Percentiles rank a stretch among this genome's conserved stretches.
These are phyloP conservation scores for Leucophenga montana DNA, from an alignment of 2,888 invertebrate species.

Conservation along the genomic window DNA sequence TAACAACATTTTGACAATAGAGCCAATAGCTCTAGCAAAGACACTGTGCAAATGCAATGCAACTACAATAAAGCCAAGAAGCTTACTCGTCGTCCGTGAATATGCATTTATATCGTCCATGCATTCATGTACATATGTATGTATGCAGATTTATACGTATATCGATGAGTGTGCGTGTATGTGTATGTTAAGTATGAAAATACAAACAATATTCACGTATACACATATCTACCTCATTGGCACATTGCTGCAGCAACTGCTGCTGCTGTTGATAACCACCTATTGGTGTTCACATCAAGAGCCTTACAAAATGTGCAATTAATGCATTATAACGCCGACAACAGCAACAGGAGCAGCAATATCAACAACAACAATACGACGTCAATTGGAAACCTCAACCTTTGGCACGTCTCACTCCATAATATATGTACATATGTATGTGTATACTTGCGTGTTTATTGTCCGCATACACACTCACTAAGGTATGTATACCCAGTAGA, in stretches of 20 bases:
- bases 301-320: conserved; percentile 31
- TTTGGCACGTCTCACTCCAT: conserved; percentile 18
- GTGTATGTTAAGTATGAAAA: conserved; percentile 18
- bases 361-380: not conserved
- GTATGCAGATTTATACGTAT: conserved; percentile 29
- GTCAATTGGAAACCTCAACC: conserved; percentile 16
- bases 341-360: conserved; percentile 4
- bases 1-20: conserved; percentile 48
- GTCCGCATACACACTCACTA: not conserved
- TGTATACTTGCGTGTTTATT: conserved; percentile 30
- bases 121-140: not conserved
- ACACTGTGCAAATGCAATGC: conserved; percentile 28
- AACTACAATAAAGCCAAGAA: conserved; percentile 22
- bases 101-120: conserved; percentile 17
- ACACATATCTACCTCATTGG: not conserved
- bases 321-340: conserved; percentile 25
- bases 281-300: conserved; percentile 19
- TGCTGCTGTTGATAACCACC: conserved; percentile 25
- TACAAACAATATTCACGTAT: conserved; percentile 14
- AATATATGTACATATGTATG: not conserved
- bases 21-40: conserved; percentile 23
- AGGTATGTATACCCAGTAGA: no score
- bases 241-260: not conserved
- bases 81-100: conserved; percentile 1
- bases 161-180: not conserved